Evolutionary conservation across 1,140 invertebrate genomes (phyloP).

Genomic region (Cyclargus thomasi): DNA sequence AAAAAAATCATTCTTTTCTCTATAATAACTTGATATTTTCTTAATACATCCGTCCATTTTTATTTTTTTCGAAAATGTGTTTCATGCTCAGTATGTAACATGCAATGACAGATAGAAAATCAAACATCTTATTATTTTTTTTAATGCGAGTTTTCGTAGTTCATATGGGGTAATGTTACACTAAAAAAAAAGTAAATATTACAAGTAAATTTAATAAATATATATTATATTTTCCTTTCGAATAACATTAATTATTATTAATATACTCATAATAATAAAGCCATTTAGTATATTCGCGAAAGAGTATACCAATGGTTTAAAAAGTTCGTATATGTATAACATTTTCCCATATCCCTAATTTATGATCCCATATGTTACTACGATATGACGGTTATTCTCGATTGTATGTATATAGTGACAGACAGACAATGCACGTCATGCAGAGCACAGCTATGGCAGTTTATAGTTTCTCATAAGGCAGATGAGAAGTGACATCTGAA

Average conservation of each 20-base stretch:
- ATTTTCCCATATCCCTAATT: not conserved
- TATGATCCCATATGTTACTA: not conserved
- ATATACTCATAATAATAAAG: not conserved
- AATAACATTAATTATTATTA: not conserved
- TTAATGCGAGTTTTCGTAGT: not conserved
- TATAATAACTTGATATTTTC: not conserved
- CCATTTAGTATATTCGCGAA: not conserved
- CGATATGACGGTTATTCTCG: slow-evolving; percentile 10
- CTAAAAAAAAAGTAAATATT: not conserved
- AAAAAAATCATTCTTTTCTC: not conserved
- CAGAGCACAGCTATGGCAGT: slow-evolving; percentile 66
- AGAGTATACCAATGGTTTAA: not conserved
- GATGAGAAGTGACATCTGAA: slow-evolving; percentile 91
- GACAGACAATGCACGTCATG: slow-evolving; percentile 65
- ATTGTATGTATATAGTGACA: slow-evolving; percentile 34
- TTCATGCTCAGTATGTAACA: slow-evolving; percentile 42
- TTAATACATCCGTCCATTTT: slow-evolving; percentile 15
- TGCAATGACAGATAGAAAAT: slow-evolving; percentile 24
- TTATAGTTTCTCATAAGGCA: slow-evolving; percentile 93
- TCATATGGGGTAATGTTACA: not conserved
- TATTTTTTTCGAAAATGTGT: slow-evolving; percentile 26
- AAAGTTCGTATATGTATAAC: not conserved
- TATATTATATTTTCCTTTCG: no score
- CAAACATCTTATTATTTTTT: not conserved
- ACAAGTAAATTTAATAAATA: not conserved